A percentile compares a stretch with the other conserved stretches of the same genome.
Evolutionary conservation across 2,113 vertebrate species (phyloP).

Genomic region (Sorex fumeus): DNA sequence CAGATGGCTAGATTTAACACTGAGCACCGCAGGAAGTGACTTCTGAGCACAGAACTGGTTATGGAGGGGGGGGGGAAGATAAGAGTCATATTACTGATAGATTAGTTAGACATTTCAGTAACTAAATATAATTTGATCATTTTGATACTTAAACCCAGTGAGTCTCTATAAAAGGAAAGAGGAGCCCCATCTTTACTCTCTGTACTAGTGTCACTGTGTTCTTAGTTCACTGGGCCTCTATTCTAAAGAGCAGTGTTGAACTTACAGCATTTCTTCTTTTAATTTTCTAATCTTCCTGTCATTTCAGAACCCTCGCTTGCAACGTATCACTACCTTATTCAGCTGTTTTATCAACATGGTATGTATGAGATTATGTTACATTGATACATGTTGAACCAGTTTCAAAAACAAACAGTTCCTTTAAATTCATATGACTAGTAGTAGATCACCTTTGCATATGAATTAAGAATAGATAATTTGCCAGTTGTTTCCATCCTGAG

Average conservation of each 20-base stretch:
- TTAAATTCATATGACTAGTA: constrained; percentile 5
- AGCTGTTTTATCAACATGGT: constrained; percentile 91
- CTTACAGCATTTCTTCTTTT: not conserved
- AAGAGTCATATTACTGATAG: not conserved
- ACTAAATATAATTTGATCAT: not conserved
- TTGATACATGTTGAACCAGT: constrained; percentile 4
- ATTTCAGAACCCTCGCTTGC: constrained; percentile 94
- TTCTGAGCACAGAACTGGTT: no score
- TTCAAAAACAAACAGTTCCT: not conserved
- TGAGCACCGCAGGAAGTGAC: no score
- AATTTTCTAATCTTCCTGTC: not conserved
- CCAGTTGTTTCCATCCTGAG: not conserved
- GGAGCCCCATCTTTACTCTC: not conserved
- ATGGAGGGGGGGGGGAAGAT: no score
- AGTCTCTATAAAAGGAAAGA: constrained; percentile 1
- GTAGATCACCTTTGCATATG: not conserved
- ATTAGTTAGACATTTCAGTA: not conserved
- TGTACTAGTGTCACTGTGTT: not conserved
- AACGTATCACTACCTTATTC: constrained; percentile 91
- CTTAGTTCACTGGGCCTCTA: constrained; percentile 21
- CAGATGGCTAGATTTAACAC: no score
- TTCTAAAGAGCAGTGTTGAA: constrained; percentile 35
- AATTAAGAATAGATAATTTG: constrained; percentile 31
- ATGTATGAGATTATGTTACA: constrained; percentile 65
- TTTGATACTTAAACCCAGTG: not conserved